These are phyloP conservation scores for Hemithea aestivaria DNA, from an alignment of 2,888 invertebrate genomes.

Conservation along the genomic window DNA sequence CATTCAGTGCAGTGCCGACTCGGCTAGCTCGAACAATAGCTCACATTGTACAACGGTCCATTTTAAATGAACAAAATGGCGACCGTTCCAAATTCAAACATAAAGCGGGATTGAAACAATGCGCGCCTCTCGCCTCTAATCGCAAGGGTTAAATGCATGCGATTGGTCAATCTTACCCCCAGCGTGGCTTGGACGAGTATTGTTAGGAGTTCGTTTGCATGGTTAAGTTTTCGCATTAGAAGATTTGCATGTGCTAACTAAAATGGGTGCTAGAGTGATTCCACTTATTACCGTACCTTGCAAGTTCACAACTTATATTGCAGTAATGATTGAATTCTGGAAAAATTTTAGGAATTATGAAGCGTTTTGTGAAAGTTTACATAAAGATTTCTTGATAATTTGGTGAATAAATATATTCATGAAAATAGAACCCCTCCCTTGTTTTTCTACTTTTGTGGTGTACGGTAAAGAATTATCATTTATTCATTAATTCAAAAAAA, in stretches of 20 bases:
- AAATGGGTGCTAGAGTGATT: too few relatives aligned
- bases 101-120: conserved; percentile 69
- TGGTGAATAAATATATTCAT: too few relatives aligned
- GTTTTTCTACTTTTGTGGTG: too few relatives aligned
- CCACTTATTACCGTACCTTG: too few relatives aligned
- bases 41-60: conserved; percentile 73
- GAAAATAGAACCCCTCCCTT: too few relatives aligned
- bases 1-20: conserved; percentile 52
- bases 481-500: too few relatives aligned
- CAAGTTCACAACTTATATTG: too few relatives aligned
- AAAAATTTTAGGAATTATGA: too few relatives aligned
- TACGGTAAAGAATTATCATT: too few relatives aligned
- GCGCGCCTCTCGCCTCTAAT: conserved; percentile 50
- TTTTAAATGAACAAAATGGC: conserved; percentile 79
- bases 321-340: too few relatives aligned
- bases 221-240: conserved; percentile 32
- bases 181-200: conserved; percentile 38
- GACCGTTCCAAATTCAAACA: conserved; percentile 59
- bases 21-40: conserved; percentile 62
- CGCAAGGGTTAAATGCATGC: conserved; percentile 75
- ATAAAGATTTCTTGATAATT: too few relatives aligned
- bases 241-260: conserved; percentile 26
- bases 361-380: too few relatives aligned
- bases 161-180: conserved; percentile 72
- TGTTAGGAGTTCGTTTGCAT: conserved; percentile 30